Base-by-base conservation (phyloP, 2,113 vertebrate species). In the Nymphicus hollandicus region DNA sequence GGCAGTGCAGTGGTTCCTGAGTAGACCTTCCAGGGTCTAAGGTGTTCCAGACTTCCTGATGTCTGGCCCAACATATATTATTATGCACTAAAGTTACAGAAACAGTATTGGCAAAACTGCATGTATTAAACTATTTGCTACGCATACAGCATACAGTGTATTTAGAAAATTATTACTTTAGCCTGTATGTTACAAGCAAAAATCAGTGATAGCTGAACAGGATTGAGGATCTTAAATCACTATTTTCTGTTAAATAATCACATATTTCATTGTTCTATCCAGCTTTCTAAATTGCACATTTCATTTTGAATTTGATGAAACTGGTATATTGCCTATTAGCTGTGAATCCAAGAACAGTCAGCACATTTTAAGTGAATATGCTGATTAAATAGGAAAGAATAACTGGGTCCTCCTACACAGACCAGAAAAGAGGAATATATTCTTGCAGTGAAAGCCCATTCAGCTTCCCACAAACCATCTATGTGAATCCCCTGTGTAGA, bases 231-330 rank as follows among this genome's bases (percentile, higher is more conserved):
- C n/a, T 84, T 91, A 85, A 94, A 96, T 58, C 50, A 63, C 22
- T 74, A 20, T 80, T 96, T 97, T 96, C 43, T 88, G 68, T 84
- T 89, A 93, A 95, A 92, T 88, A 64, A 63, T 95, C 76, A 85
- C 76, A 71, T 79, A 92, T 81, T 94, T 96, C 44, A 55, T 84
- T 91, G 27, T 17, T 93, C 23, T 94, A 3, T 63, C 95, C 89
- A 87, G 81, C 58, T 91, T 83, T 74, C 37, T 76, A 93, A 95
- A 95, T 68, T 81, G 28, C 49, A 91, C 66, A 74, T 90, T 96
- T 88, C 41, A 79, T 71, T 93, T 89, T 72, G 44, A 41, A 81
- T 94, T 81, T 87, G 66, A 86, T 93, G 50, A 92, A 74, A 82
- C 28, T 68, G 37, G 13, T 93, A 55, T 78, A 84, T 63, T 92